phyloP scores from a whole-genome alignment of 1,140 invertebrate species.

The Planococcus citri region DNA sequence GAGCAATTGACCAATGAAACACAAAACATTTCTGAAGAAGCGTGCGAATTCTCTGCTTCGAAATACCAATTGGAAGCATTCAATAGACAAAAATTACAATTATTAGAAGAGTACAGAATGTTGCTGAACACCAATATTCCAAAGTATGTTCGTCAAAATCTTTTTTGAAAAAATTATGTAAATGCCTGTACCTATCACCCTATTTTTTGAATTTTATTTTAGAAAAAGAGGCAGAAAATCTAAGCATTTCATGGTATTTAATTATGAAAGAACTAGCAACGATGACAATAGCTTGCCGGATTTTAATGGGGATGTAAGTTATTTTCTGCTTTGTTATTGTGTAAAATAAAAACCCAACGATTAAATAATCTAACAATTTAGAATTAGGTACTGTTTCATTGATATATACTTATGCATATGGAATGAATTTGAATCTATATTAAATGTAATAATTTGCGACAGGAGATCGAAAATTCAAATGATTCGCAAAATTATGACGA shows the following conservation, averaged over 20 bases:
- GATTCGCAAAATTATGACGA: neutral
- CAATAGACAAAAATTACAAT: slow-evolving; percentile 37
- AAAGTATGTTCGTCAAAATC: slow-evolving; percentile 21
- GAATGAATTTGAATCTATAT: neutral
- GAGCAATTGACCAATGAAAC: slow-evolving; percentile 37
- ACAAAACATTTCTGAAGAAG: slow-evolving; percentile 31
- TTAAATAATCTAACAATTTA: too few species aligned
- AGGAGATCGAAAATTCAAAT: slow-evolving; percentile 9
- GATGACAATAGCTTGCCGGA: too few species aligned
- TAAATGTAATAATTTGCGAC: neutral
- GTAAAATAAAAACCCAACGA: too few species aligned
- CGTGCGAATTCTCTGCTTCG: slow-evolving; percentile 32
- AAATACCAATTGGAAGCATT: slow-evolving; percentile 39
- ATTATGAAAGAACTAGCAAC: too few species aligned
- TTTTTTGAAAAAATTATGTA: neutral
- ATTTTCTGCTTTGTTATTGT: neutral
- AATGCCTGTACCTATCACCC: too few species aligned
- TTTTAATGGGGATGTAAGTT: neutral
- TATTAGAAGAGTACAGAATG: slow-evolving; percentile 41
- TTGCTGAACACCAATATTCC: slow-evolving; percentile 34
- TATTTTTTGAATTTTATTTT: neutral
- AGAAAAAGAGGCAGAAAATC: neutral
- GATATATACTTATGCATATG: too few species aligned
- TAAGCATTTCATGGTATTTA: too few species aligned
- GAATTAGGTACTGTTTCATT: too few species aligned